phyloP scores from a whole-genome alignment of 92 coral and sea anemone genomes.

The Porites divaricata region DNA sequence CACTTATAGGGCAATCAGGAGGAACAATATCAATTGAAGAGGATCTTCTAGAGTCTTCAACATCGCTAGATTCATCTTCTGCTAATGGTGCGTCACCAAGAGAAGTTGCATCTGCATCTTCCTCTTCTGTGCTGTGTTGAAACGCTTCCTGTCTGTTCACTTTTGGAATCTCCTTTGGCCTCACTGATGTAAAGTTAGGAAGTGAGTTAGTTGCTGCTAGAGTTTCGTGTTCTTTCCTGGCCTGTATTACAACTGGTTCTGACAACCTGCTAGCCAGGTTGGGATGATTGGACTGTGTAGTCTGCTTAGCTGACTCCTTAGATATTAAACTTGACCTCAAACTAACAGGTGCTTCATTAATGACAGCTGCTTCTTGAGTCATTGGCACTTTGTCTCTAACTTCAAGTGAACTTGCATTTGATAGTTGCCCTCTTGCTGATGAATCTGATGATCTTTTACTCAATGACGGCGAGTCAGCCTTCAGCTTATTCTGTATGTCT shows the following conservation, averaged over 20 bases:
- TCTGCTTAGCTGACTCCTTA: slow-evolving; percentile 4
- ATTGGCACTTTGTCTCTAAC: slow-evolving; percentile 12
- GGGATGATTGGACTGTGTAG: slow-evolving; percentile 25
- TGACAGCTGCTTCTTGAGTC: background rate
- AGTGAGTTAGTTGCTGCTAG: slow-evolving; percentile 64
- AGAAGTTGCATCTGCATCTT: slow-evolving; percentile 21
- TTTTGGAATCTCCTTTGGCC: slow-evolving; percentile 20
- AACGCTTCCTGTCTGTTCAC: slow-evolving; percentile 23
- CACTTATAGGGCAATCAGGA: slow-evolving; percentile 5
- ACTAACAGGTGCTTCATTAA: slow-evolving; percentile 31
- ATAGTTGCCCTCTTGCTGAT: slow-evolving; percentile 8
- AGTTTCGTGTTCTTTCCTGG: slow-evolving; percentile 53
- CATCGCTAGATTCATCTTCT: slow-evolving; percentile 74
- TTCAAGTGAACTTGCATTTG: slow-evolving; percentile 1
- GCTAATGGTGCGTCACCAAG: slow-evolving; percentile 58
- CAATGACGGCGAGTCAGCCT: slow-evolving; percentile 15
- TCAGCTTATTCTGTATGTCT: slow-evolving; percentile 87
- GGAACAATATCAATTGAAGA: slow-evolving; percentile 35
- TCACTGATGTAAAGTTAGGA: slow-evolving; percentile 44
- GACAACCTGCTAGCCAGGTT: slow-evolving; percentile 47
- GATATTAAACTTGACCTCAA: slow-evolving; percentile 39
- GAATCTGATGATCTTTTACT: slow-evolving; percentile 25
- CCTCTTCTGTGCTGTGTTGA: slow-evolving; percentile 36
- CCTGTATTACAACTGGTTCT: slow-evolving; percentile 57
- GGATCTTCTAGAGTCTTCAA: slow-evolving; percentile 42